These are phyloP conservation scores for Ridgeia piscesae DNA, from an alignment of 1,140 invertebrate genomes.

Conservation along the genomic window DNA sequence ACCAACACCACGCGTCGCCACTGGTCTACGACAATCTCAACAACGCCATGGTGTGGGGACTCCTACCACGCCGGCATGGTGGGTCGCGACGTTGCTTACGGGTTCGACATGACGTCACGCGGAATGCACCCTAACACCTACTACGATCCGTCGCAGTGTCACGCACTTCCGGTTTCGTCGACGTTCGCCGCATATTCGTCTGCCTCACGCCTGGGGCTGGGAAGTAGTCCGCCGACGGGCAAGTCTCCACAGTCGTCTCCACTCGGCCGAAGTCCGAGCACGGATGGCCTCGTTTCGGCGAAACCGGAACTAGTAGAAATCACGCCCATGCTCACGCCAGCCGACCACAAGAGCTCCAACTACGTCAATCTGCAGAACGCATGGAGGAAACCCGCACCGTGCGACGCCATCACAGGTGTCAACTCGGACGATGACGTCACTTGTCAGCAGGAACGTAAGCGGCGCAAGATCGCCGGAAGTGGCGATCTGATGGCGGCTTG, in stretches of 20 bases:
- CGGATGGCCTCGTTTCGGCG: background rate
- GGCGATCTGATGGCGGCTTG: background rate
- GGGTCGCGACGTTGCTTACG: background rate
- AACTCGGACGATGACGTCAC: background rate
- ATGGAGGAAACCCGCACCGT: background rate
- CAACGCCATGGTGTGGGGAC: background rate
- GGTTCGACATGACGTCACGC: background rate
- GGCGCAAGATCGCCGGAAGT: background rate
- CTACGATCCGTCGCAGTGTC: background rate
- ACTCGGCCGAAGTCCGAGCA: background rate
- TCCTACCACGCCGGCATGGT: background rate
- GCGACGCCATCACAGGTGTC: background rate
- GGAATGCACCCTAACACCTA: background rate
- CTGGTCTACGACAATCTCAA: background rate
- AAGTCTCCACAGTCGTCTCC: background rate
- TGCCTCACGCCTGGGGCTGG: background rate
- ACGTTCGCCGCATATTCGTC: background rate
- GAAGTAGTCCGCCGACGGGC: background rate
- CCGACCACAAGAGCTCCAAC: background rate
- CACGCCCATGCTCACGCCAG: background rate
- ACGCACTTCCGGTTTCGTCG: background rate
- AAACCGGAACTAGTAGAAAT: background rate
- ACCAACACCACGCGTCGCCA: background rate
- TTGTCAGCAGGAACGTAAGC: background rate
- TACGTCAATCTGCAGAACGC: background rate